These are phyloP conservation scores for Phrynosoma platyrhinos DNA, from an alignment of 2,113 vertebrate genomes.

Conservation along the genomic window DNA sequence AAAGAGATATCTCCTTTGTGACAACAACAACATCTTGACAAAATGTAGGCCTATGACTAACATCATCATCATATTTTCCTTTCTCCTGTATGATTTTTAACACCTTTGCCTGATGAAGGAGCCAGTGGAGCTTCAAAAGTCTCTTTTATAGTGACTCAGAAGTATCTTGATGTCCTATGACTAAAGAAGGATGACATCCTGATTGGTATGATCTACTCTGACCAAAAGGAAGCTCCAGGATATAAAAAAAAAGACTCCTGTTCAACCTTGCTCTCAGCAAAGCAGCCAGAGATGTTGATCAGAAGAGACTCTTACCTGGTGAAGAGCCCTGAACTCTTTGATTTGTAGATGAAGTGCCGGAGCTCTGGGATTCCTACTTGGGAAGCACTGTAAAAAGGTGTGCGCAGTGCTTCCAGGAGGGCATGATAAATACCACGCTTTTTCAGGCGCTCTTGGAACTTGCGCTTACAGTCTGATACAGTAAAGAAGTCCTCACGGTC, in stretches of 20 bases:
- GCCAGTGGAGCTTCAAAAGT: too few species aligned
- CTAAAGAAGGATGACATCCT: not conserved
- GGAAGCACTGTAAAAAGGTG: constrained; percentile 86
- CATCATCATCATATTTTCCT: too few species aligned
- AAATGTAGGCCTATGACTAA: too few species aligned
- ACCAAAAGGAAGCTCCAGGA: not conserved
- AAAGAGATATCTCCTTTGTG: too few species aligned
- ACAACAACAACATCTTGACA: too few species aligned
- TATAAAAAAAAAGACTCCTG: not conserved
- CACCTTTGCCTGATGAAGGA: too few species aligned
- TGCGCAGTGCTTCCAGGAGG: constrained; percentile 87
- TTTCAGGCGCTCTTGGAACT: constrained; percentile 91
- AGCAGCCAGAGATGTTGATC: not conserved
- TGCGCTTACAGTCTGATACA: constrained; percentile 90
- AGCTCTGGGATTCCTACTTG: constrained; percentile 94
- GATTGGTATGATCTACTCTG: not conserved
- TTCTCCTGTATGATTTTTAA: too few species aligned
- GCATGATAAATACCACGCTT: constrained; percentile 84
- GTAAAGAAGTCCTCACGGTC: constrained; percentile 97
- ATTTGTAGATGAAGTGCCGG: constrained; percentile 97
- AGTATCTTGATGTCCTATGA: too few species aligned
- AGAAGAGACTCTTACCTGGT: constrained; percentile 86
- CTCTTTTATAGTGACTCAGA: too few species aligned
- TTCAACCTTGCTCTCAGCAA: not conserved
- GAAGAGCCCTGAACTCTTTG: constrained; percentile 96